phyloP scores from a whole-genome alignment of 1,140 invertebrate species.

The Maniola jurtina region DNA sequence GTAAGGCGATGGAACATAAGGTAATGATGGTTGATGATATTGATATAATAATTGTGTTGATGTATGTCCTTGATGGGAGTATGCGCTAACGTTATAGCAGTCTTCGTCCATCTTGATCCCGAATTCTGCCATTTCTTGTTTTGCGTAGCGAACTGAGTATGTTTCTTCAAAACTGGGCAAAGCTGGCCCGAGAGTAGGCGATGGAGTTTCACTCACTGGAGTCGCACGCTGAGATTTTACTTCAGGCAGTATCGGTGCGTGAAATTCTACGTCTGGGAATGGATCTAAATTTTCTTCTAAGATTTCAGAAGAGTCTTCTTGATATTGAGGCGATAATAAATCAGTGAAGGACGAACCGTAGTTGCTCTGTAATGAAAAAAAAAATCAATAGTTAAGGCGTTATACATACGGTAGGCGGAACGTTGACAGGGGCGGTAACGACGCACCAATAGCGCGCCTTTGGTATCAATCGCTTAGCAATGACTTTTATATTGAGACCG shows the following conservation, averaged over 20 bases:
- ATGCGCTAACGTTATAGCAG: conserved; percentile 82
- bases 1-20: conserved; percentile 76
- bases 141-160: conserved; percentile 85
- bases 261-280: conserved; percentile 77
- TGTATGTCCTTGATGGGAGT: conserved; percentile 78
- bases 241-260: conserved; percentile 67
- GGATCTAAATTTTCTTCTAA: conserved; percentile 77
- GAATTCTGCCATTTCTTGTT: conserved; percentile 80
- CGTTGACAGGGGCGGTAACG: conserved; percentile 55
- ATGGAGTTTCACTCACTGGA: conserved; percentile 67
- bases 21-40: conserved; percentile 80
- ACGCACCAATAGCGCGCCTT: conserved; percentile 60
- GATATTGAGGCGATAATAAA: conserved; percentile 76
- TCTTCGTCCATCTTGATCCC: conserved; percentile 90
- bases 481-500: conserved; percentile 40
- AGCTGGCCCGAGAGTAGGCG: conserved; percentile 80
- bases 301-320: conserved; percentile 76
- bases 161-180: conserved; percentile 93
- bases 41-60: conserved; percentile 80
- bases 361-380: conserved; percentile 77
- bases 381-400: conserved; percentile 69
- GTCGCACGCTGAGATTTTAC: conserved; percentile 62
- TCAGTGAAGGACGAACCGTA: conserved; percentile 79
- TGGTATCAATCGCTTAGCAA: conserved; percentile 34
- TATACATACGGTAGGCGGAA: conserved; percentile 56